A percentile compares a stretch with the other conserved stretches of the same genome.
Evolutionary conservation across 2,888 invertebrate species (phyloP).

Genomic region (Polyommatus icarus): DNA sequence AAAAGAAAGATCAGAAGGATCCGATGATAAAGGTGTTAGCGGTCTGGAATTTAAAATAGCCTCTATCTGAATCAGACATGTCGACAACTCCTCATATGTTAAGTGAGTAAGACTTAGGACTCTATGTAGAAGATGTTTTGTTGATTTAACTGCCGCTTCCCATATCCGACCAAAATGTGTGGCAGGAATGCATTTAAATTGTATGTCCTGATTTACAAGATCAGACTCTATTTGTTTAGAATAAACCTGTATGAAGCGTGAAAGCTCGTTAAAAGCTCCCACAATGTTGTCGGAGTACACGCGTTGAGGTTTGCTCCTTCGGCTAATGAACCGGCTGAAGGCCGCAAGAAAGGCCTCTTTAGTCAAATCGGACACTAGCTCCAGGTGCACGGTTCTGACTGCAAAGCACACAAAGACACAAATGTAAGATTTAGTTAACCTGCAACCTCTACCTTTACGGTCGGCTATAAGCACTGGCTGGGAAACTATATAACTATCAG

Average conservation of each 20-base stretch:
- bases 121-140: not conserved
- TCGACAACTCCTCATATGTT: not conserved
- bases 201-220: too few relatives aligned
- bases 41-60: constrained; percentile 3
- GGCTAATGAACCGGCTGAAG: not conserved
- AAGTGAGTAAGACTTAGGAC: not conserved
- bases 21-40: not conserved
- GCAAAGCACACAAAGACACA: not conserved
- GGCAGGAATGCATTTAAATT: too few relatives aligned
- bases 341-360: not conserved
- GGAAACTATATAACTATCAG: too few relatives aligned
- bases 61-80: not conserved
- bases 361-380: not conserved
- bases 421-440: too few relatives aligned
- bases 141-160: not conserved
- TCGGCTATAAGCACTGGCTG: too few relatives aligned
- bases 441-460: too few relatives aligned
- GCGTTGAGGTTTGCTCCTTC: not conserved
- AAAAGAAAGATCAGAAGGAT: not conserved
- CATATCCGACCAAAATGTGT: not conserved
- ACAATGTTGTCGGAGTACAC: not conserved
- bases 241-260: too few relatives aligned
- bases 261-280: not conserved
- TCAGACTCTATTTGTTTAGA: too few relatives aligned
- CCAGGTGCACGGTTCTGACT: not conserved